Evolutionary conservation across 2,888 invertebrate species (phyloP), one percentile per base, ranked within the genome.

Genomic region (Pachliopta kotzebuea): DNA sequence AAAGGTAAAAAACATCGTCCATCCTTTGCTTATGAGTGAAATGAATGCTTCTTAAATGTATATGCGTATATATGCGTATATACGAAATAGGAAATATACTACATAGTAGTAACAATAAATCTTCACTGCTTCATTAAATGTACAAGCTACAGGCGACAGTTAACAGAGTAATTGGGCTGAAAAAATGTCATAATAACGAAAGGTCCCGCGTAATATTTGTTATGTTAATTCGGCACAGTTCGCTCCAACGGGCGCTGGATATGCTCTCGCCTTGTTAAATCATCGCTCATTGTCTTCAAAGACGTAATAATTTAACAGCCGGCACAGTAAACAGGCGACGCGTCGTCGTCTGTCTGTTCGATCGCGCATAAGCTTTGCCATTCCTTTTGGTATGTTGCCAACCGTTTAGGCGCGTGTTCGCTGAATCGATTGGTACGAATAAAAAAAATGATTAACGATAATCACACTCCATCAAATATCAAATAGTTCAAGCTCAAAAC

Each of bases 291-390:
- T 65, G 65, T 61, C 65, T 29, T 52, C 45, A 29, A 42, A 65
- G 61, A 57, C 57, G 65, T 65, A 65, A 65, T 53, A 61, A 65
- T 57, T 56, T 57, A 29, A 31, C 57, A 57, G 56, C 31, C 62
- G 53, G 17, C 58, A 20, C 26, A n/a, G 53, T 63, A 64, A 60
- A 64, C 64, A 65, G 53, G 57, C 53, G 60, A 11, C 65, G 53
- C 56, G 65, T 11, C 60, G 60, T 50, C 18, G 57, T 37, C 37
- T 37, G 37, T 52, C 62, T 62, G 56, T 37, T 50, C 31, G 62
- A 37, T 20, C 55, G 24, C 50, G 56, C 64, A 53, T 56, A 60
- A 59, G 56, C 60, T n/a, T 52, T 56, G 55, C 45, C 11, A 29
- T 60, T 45, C 18, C 57, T 61, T 60, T 61, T 65, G 65, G 57